Evolutionary conservation across 2,888 invertebrate species (phyloP), one percentile per base, ranked within the genome.

Genomic region (Amaurobius ferox): DNA sequence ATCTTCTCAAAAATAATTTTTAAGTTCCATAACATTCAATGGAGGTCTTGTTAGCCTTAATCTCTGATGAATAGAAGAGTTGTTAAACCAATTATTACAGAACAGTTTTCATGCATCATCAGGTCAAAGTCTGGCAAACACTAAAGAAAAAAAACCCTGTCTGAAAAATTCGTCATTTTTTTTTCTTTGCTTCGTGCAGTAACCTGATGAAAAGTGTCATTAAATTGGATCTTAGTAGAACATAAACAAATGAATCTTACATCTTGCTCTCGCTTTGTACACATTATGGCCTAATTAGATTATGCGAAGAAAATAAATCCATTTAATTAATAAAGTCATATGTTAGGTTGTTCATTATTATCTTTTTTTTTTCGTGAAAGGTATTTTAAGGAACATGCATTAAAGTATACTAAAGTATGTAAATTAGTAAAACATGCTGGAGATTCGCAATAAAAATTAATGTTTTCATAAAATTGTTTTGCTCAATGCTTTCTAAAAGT

Each of bases 81-180:
- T 68, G 68, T 55, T 74, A 68, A 68, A 74, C 73, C 67, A 80
- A 80, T 80, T 80, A 80, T 80, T 73, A 30, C 55, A 28, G 30
- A 66, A 66, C 35, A 55, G 68, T 79, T 73, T 70, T 55, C 23
- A 73, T 39, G 44, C 79, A 35, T 48, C 35, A 26, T 66, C 64
- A 35, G 71, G 73, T 32, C 32, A 66, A 23, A 23, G 55, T 55
- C 55, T 55, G 6, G 16, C n/a, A 13, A 44, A 44, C 16, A 11
- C 16, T 16, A 44, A 44, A 44, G 16, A 44, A 11, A 44, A 44
- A 44, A 44, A 6, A 23, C 6, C 19, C 55, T 23, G 19, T 23
- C 11, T 23, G 23, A 55, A 55, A 35, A 55, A 5, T 55, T 55
- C 1, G 2, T 2, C 23, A 6, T 55, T 16, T 23, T 55, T 23